Percentiles rank a stretch among this genome's conserved stretches.
Evolutionary conservation across 23 tunicate genomes (phyloP).

Genomic region (Trididemnum nubilum): DNA sequence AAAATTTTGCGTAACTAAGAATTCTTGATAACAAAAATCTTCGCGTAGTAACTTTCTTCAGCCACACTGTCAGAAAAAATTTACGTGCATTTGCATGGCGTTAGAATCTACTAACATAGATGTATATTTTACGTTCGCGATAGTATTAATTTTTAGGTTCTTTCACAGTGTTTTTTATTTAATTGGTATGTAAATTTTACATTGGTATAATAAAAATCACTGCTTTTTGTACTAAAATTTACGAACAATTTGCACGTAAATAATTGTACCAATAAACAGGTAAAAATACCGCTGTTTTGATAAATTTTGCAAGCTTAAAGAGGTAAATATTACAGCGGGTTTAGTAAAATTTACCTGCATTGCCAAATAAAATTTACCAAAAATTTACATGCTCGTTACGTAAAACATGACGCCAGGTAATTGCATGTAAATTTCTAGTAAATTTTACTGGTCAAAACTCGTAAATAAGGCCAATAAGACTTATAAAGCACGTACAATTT

Average conservation of each 20-base stretch:
- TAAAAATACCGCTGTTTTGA: not conserved
- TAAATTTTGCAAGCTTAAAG: not conserved
- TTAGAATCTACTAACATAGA: not conserved
- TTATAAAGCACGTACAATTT: too few relatives aligned
- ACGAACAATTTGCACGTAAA: not conserved
- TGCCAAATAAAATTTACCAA: not conserved
- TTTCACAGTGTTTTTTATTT: too few relatives aligned
- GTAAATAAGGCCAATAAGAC: too few relatives aligned
- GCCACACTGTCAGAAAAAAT: not conserved
- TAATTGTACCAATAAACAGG: not conserved
- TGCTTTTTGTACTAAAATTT: not conserved
- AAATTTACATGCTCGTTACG: not conserved
- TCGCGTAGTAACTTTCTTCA: too few relatives aligned
- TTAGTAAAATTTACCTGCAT: not conserved
- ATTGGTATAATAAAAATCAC: not conserved
- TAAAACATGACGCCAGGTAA: not conserved
- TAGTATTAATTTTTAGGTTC: not conserved
- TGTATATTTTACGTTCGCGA: not conserved
- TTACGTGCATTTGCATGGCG: not conserved
- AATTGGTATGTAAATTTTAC: not conserved
- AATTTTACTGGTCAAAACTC: too few relatives aligned
- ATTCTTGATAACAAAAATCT: too few relatives aligned
- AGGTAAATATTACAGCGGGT: not conserved
- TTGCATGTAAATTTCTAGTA: not conserved
- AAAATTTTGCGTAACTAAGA: too few relatives aligned